Evolutionary conservation across 2,888 invertebrate genomes (phyloP), one percentile per base, ranked within the genome.

Genomic region (Eupsilia transversa): DNA sequence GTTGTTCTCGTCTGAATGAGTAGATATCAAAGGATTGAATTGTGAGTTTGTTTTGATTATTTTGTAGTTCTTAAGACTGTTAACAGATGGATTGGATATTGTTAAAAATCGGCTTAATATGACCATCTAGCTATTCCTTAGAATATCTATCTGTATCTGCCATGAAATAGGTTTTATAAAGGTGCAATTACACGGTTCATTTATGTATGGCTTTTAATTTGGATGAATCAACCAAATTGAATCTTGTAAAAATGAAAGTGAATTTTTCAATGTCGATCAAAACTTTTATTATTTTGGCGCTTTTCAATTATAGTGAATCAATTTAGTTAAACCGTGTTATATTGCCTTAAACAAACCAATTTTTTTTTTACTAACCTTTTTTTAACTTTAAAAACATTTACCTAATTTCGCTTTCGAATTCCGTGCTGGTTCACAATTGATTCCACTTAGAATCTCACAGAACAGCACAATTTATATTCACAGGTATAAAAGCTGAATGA

Each of bases 31-130:
- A 5, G 12, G 23, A 30, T 14, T 41, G 33, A 27, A 30, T 7
- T 41, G 57, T 72, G n/a, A 56, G 68, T 71, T 20, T 9, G 7
- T 41, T 66, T 66, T 41, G 20, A 65, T 52, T 71, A 41, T 52
- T 38, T 46, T 35, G 4, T 65, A 43, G 3, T 71, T 23, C 0
- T 10, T 49, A 69, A n/a, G n/a, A n/a, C 5, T 33, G n/a, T n/a
- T 35, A 12, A 27, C 17, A 65, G 35, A 49, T 6, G 10, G 46
- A 52, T 65, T 35, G 10, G 23, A 30, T 46, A 7, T 46, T 9
- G 4, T 9, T 14, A 23, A 64, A 61, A 46, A 63, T 20, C 27
- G 2, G 27, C 5, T 27, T 23, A 2, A 33, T 10, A 10, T 33
- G 20, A 33, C 20, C 30, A 10, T 20, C 20, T 57, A 10, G 10